Evolutionary conservation across 2,113 vertebrate genomes (phyloP), one percentile per base, ranked within the genome.

Genomic region (Tauraco erythrolophus): DNA sequence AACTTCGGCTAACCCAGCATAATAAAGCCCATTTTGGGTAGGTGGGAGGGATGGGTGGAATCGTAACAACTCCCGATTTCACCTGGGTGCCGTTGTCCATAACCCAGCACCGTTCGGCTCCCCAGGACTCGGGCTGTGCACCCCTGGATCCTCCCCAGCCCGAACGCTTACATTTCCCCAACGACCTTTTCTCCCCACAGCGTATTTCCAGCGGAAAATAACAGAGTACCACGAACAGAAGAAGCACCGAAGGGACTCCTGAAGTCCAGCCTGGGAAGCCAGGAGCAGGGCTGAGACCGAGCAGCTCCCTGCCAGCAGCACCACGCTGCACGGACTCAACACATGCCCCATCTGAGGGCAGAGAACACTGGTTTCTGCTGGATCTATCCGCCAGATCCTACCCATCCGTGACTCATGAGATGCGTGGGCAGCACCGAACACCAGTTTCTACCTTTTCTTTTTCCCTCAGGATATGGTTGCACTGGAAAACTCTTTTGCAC

Each of bases 121-220:
- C 24, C 54, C 37, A 25, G 39, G 16, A 48, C 39, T 24, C 0
- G 0, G 33, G 62, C 62, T 16, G 16, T 11, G 21, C 60, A 85
- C 69, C 65, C 45, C 60, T 9, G 2, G 2, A 3, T 28, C 69
- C 35, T 21, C 12, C 54, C 46, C 35, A 27, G 17, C 64, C 35
- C 51, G 3, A 48, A 18, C 10, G 1, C 16, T 30, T 31, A 2
- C 19, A 1, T 25, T 31, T 35, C 16, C 3, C 58, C 9, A 5
- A 19, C 0, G 2, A 15, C 72, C 30, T 83, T 53, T 31, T 96
- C 65, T 97, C 82, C 53, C 92, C 76, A 58, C 97, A 98, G 98
- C 88, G 0, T 98, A 98, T 91, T 99, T 99, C 96, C 98, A 99
- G 92, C 96, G 61, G 96, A 99, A 99, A 97, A 98, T 99, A 96